These are phyloP conservation scores for Cerastoderma edule DNA, from an alignment of 2,888 invertebrate genomes.

Conservation along the genomic window DNA sequence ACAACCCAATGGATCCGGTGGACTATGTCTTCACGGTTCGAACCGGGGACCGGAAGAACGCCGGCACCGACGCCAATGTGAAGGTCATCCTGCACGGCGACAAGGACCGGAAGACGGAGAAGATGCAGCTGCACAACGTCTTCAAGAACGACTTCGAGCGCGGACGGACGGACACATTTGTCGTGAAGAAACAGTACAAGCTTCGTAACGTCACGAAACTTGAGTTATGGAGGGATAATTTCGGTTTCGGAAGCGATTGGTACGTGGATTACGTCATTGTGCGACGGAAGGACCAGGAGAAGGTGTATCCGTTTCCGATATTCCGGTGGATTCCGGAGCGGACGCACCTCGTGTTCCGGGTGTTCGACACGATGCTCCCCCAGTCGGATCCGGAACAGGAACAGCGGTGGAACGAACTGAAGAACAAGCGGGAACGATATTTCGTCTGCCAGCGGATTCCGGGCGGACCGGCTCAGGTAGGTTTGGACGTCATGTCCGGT, in stretches of 20 bases:
- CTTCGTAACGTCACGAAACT: conserved; percentile 72
- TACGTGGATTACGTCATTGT: conserved; percentile 81
- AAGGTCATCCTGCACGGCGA: conserved; percentile 83
- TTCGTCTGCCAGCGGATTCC: conserved; percentile 65
- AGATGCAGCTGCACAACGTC: conserved; percentile 81
- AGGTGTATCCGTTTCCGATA: conserved; percentile 82
- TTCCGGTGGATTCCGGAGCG: conserved; percentile 84
- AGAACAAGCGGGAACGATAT: conserved; percentile 77
- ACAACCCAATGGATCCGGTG: conserved; percentile 49
- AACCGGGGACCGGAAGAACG: conserved; percentile 84
- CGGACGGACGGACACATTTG: conserved; percentile 72
- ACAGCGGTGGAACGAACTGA: conserved; percentile 82
- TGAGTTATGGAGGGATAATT: conserved; percentile 83
- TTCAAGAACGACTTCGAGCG: conserved; percentile 81
- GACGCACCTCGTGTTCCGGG: conserved; percentile 80
- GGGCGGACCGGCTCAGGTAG: conserved; percentile 75
- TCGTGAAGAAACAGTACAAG: conserved; percentile 63
- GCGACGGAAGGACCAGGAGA: conserved; percentile 71
- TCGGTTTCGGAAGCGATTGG: conserved; percentile 83
- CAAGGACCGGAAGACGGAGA: conserved; percentile 76
- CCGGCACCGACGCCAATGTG: conserved; percentile 84
- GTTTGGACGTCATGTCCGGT: too few species aligned
- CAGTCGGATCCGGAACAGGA: conserved; percentile 82
- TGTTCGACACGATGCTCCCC: conserved; percentile 83
- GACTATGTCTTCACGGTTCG: conserved; percentile 81